Conservation (phyloP, 2,888 invertebrate species). For the Pristionchus exspectatus region DNA sequence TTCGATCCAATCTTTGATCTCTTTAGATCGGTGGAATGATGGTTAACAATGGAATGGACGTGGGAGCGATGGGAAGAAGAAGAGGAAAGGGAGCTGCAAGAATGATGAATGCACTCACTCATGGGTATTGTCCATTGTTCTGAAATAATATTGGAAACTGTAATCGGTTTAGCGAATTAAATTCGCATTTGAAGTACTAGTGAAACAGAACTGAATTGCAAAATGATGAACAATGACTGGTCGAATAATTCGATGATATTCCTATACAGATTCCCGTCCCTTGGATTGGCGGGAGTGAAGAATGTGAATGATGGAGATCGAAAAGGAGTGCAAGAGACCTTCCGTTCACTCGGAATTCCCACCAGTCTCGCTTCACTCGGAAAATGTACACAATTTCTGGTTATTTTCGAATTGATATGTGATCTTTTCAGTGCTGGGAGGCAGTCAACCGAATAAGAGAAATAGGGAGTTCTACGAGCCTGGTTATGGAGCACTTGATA, state of each 20-base stretch:
- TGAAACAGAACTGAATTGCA: neutral
- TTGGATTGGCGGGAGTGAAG: constrained; percentile 51
- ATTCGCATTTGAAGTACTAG: neutral
- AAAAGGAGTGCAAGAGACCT: constrained; percentile 55
- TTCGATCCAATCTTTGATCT: neutral
- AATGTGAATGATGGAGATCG: constrained; percentile 58
- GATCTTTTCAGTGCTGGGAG: constrained; percentile 36
- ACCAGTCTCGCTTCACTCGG: constrained; percentile 59
- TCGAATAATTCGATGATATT: neutral
- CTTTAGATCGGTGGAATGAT: constrained; percentile 73
- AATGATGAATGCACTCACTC: constrained; percentile 66
- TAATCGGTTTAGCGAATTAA: too few relatives aligned
- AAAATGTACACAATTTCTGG: constrained; percentile 54
- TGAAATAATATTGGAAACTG: too few relatives aligned
- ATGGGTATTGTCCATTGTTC: constrained; percentile 59
- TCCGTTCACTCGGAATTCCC: constrained; percentile 59
- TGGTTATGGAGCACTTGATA: constrained; percentile 73
- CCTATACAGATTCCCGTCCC: constrained; percentile 38
- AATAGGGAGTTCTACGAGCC: constrained; percentile 66
- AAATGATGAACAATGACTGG: neutral
- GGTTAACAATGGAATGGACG: constrained; percentile 71
- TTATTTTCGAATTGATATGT: neutral
- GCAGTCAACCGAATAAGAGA: neutral
- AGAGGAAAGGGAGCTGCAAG: constrained; percentile 72
- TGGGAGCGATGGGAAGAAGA: constrained; percentile 70